Base-by-base conservation (phyloP, 30 jellyfish, hydroid and myxozoan species). In the Morbakka virulenta region DNA sequence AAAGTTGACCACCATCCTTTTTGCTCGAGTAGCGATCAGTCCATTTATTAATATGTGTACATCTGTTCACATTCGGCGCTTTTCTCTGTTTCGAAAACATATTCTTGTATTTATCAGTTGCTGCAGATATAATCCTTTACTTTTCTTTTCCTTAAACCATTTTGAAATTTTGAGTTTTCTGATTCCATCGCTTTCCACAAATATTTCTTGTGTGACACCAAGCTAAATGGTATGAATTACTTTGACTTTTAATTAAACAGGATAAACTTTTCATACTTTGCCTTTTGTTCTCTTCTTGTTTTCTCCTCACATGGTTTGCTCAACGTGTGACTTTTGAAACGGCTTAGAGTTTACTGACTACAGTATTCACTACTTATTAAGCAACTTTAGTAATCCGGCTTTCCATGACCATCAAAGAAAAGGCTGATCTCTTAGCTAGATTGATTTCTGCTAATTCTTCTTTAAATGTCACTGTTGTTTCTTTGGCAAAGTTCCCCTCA, bases 121-220 rank as follows among this genome's bases (percentile, higher is more conserved):
- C 51, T 41, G 72, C 72, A 1, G 83, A 2, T n/a, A 71, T 25
- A 22, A 71, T 71, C 23, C 52, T n/a, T n/a, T n/a, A n/a, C n/a
- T n/a, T 71, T 27, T 71, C 83, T 25, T 71, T 71, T 9, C 52
- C 25, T 71, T 71, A 48, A 48, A 41, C 28, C 72, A 51, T 48
- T 48, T 71, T 71, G 24, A 27, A 41, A 32, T 50, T 17, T 48
- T 36, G 2, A 72, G 52, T 31, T 48, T 70, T 20, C 72, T 47
- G 26, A 71, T 31, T 14, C 83, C 83, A 48, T 71, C 50, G 31
- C 52, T 71, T 48, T 13, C 26, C 1, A 72, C 83, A 2, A 71
- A 21, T 53, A 36, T 21, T 71, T 71, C 83, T 71, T 71, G 83
- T 25, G 83, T 71, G 25, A 21, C 72, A 2, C 83, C 83, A 71